phyloP scores from a whole-genome alignment of 2,888 invertebrate species.

The Petrolisthes manimaculis region DNA sequence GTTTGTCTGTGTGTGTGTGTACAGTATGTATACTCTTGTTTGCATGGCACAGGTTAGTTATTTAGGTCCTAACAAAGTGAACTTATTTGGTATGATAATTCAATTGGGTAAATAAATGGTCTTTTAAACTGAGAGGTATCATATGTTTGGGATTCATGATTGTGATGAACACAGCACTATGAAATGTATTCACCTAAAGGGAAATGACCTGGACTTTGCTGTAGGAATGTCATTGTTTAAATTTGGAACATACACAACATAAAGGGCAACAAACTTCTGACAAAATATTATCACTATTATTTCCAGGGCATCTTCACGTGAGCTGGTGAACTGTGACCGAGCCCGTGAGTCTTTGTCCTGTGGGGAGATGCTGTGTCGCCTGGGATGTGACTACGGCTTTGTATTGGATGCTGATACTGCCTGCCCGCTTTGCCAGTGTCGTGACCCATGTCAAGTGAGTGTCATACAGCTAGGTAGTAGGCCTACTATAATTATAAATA shows the following conservation, averaged over 20 bases:
- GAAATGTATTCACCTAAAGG: too few relatives aligned
- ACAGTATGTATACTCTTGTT: not conserved
- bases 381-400: conserved; percentile 88
- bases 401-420: conserved; percentile 78
- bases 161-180: too few relatives aligned
- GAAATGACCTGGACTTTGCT: too few relatives aligned
- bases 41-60: not conserved
- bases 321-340: conserved; percentile 67
- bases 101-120: not conserved
- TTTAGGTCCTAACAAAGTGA: too few relatives aligned
- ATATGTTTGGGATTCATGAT: too few relatives aligned
- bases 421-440: conserved; percentile 84
- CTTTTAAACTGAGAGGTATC: too few relatives aligned
- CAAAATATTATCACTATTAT: not conserved
- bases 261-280: too few relatives aligned
- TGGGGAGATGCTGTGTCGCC: conserved; percentile 80
- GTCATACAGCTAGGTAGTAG: not conserved
- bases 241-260: too few relatives aligned
- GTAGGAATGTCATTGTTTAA: too few relatives aligned
- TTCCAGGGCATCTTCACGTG: conserved; percentile 57
- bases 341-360: conserved; percentile 77
- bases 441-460: conserved; percentile 83
- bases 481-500: not conserved
- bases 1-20: not conserved
- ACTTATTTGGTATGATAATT: not conserved